Evolutionary conservation across 2,797 vertebrate species (phyloP).

Genomic region (Notamacropus eugenii): DNA sequence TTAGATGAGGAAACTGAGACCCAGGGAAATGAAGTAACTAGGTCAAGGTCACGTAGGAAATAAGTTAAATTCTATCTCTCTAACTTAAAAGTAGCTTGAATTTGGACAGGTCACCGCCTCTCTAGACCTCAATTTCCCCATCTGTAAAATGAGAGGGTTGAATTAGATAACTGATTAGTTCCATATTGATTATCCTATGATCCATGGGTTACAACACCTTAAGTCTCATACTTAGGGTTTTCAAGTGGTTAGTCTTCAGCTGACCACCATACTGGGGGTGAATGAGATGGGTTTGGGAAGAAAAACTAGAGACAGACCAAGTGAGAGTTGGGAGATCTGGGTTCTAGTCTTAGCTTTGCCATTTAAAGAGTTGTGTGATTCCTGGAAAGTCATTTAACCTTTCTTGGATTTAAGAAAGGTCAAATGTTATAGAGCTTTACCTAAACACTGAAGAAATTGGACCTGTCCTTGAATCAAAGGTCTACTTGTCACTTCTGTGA

Average conservation of each 20-base stretch:
- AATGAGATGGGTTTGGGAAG: background rate
- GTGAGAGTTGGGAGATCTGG: background rate
- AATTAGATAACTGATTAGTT: background rate
- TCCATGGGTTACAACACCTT: background rate
- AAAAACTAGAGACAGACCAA: background rate
- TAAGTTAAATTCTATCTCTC: background rate
- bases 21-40: background rate
- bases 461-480: background rate
- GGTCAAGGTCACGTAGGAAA: background rate
- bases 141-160: background rate
- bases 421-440: background rate
- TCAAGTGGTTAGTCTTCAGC: background rate
- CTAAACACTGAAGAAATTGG: background rate
- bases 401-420: background rate
- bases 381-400: slow-evolving; percentile 24
- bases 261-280: background rate
- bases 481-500: background rate
- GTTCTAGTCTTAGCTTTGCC: background rate
- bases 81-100: background rate
- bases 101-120: background rate
- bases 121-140: background rate
- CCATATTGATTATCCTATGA: background rate
- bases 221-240: background rate
- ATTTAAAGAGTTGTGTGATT: background rate
- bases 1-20: background rate